Evolutionary conservation across 1,140 invertebrate genomes (phyloP).

Genomic region (Octopus bimaculoides): DNA sequence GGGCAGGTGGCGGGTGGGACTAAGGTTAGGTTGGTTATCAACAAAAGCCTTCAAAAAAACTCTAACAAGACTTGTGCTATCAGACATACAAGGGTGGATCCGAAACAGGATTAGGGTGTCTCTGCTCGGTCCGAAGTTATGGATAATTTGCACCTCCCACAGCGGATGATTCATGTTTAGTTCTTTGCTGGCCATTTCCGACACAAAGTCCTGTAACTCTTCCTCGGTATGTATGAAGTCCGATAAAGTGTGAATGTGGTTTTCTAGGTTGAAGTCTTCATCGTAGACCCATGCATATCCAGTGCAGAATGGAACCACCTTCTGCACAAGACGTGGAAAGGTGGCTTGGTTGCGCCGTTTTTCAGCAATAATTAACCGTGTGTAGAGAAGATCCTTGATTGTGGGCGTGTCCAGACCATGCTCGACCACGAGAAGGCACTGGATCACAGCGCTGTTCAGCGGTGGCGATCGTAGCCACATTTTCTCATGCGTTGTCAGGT

Average conservation of each 20-base stretch:
- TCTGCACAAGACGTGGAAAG: constrained; percentile 60
- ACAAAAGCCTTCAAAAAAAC: constrained; percentile 60
- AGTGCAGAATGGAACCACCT: constrained; percentile 53
- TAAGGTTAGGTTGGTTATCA: constrained; percentile 56
- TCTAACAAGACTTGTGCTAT: constrained; percentile 61
- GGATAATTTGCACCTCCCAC: constrained; percentile 64
- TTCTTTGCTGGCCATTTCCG: constrained; percentile 54
- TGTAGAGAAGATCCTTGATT: constrained; percentile 57
- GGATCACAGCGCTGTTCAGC: constrained; percentile 56
- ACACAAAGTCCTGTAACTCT: constrained; percentile 57
- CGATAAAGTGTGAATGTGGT: constrained; percentile 60
- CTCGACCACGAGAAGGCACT: constrained; percentile 61
- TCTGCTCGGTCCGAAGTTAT: constrained; percentile 54
- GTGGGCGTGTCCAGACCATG: constrained; percentile 55
- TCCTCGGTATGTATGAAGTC: constrained; percentile 43
- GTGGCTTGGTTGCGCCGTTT: constrained; percentile 52
- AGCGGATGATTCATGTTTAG: constrained; percentile 58
- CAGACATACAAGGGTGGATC: constrained; percentile 63
- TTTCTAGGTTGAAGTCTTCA: constrained; percentile 59
- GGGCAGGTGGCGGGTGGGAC: constrained; percentile 56
- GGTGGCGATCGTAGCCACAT: constrained; percentile 59
- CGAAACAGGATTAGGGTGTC: constrained; percentile 62
- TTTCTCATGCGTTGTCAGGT: constrained; percentile 54
- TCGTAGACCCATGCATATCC: constrained; percentile 62
- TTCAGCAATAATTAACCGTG: constrained; percentile 57